Evolutionary conservation across 1,140 invertebrate genomes (phyloP), one percentile per base, ranked within the genome.

Genomic region (Leptestheria dahalacensis): DNA sequence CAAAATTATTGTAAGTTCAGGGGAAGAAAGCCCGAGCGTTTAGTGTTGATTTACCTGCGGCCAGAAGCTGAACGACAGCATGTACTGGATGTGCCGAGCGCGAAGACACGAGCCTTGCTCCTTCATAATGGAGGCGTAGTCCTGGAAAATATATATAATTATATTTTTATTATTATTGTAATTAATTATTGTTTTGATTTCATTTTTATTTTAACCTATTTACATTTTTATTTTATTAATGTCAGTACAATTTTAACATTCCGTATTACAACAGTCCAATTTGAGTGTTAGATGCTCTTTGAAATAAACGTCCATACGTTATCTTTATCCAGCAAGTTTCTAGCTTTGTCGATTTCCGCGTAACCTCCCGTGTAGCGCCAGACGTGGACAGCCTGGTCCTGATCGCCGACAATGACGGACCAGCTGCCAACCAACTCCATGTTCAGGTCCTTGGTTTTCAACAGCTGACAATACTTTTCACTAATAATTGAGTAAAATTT

Each of bases 301-400:
- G 1, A 9, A 18, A 23, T 9, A 61, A 24, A 1, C 21, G 47
- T 58, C 67, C 65, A 70, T 77, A 90, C 88, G 64, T 78, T 67
- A 72, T 88, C 84, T 66, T 82, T 79, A 65, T 76, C 79, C 52
- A 92, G 78, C 21, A 83, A 73, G 61, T 78, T 72, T 69, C 85
- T 85, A 20, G 86, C 82, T 67, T 80, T 77, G 74, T 94, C 90
- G 66, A 95, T 83, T 61, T 82, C 83, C 65, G 86, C 80, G 72
- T 94, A 97, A 25, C 94, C 93, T 61, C 91, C 91, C 51, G 81
- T 86, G 69, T 92, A 95, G 66, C 84, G 83, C 92, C 92, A 97
- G 47, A 97, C 77, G 74, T 97, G 92, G 61, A 97, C 75, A 28
- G 89, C 89, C 75, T 97, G 93, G 78, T 98, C 94, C 75, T 96